Conservation (phyloP, 2,797 vertebrate genomes). For the Lepilemur ruficaudatus region DNA sequence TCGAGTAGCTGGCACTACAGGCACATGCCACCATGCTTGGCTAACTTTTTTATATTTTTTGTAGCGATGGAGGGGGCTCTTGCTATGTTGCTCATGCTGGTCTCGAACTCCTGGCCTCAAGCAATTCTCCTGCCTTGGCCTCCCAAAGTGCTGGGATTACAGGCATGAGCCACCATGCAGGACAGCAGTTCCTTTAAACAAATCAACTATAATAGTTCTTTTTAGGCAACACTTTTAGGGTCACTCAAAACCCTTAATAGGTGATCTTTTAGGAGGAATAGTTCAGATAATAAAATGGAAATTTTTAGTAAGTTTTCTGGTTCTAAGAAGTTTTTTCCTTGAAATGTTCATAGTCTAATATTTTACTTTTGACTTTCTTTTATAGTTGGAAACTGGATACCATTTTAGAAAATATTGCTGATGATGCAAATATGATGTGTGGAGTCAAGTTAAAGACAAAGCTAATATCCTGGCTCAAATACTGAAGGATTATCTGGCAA, state of each 20-base stretch:
- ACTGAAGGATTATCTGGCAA: neutral
- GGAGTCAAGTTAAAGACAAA: neutral
- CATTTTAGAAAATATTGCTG: slow-evolving; percentile 25
- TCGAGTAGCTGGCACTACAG: too few species aligned
- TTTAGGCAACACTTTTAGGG: neutral
- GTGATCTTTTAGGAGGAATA: neutral
- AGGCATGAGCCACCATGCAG: neutral
- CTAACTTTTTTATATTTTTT: too few species aligned
- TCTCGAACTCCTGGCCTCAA: neutral
- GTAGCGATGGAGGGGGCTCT: neutral
- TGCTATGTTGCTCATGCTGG: neutral
- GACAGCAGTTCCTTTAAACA: neutral
- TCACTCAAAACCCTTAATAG: neutral
- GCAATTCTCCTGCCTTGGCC: neutral
- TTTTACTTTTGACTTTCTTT: slow-evolving; percentile 49
- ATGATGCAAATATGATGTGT: neutral
- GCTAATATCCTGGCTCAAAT: neutral
- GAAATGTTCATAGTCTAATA: neutral
- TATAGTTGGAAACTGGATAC: slow-evolving; percentile 4
- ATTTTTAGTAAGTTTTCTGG: neutral
- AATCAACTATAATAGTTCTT: neutral
- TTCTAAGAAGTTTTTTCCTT: neutral
- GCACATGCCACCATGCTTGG: too few species aligned
- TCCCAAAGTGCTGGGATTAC: neutral
- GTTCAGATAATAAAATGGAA: slow-evolving; percentile 14